Evolutionary conservation across 2,797 vertebrate species (phyloP).

Genomic region (Rhincodon typus): DNA sequence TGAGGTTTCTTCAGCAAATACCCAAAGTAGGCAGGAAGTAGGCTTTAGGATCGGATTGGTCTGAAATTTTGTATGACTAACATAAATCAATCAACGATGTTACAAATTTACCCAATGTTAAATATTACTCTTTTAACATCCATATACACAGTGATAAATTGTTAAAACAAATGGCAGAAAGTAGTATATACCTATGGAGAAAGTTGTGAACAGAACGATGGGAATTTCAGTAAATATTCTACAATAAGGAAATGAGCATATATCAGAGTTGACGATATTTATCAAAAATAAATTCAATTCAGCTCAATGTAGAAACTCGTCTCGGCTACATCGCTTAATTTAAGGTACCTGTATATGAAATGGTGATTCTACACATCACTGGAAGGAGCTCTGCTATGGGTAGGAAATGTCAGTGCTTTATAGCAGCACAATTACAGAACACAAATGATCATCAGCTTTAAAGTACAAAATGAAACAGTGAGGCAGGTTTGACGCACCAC

Average conservation of each 20-base stretch:
- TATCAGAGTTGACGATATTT: not conserved
- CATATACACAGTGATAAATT: too few relatives aligned
- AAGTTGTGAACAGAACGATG: not conserved
- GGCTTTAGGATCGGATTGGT: not conserved
- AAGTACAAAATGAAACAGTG: not conserved
- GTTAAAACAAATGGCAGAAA: not conserved
- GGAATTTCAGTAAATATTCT: not conserved
- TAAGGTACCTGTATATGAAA: not conserved
- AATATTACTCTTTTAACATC: too few relatives aligned
- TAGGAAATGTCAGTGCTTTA: not conserved
- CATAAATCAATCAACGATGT: not conserved
- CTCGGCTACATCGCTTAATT: not conserved
- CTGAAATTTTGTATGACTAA: not conserved
- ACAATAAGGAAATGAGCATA: not conserved
- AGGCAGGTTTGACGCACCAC: not conserved
- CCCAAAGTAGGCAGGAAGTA: not conserved
- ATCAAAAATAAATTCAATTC: not conserved
- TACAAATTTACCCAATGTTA: not conserved
- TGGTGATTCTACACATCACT: not conserved
- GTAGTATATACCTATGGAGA: not conserved
- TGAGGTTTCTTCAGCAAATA: constrained; percentile 14
- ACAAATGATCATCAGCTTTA: not conserved
- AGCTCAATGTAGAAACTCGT: not conserved
- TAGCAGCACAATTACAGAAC: not conserved
- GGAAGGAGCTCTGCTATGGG: not conserved